A percentile compares a stretch with the other conserved stretches of the same genome.
Conservation (phyloP, 2,113 vertebrate genomes). For the Microcebus jonahi region DNA sequence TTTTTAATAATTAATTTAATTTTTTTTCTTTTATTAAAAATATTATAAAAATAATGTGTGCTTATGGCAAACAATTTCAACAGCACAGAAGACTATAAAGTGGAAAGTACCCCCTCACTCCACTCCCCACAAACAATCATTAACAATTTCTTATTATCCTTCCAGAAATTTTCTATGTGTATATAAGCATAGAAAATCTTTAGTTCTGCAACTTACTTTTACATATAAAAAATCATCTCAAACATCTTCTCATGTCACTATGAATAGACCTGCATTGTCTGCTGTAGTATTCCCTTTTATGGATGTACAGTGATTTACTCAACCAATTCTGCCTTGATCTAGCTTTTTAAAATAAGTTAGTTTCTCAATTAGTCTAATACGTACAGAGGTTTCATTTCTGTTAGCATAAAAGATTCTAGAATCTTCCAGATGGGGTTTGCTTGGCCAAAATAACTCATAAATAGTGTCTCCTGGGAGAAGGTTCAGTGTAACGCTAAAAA, state of each 20-base stretch:
- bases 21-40: not conserved
- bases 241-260: not conserved
- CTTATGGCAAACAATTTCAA: not conserved
- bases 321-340: not conserved
- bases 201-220: not conserved
- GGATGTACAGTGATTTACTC: not conserved
- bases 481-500: not conserved
- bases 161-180: not conserved
- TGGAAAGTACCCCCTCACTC: not conserved
- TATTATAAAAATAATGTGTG: not conserved
- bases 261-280: not conserved
- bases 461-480: not conserved
- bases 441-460: not conserved
- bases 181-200: not conserved
- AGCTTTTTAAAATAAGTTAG: not conserved
- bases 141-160: not conserved
- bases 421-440: constrained; percentile 33
- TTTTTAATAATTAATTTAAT: not conserved
- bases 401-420: not conserved
- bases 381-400: not conserved
- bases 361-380: not conserved
- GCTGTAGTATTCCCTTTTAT: not conserved
- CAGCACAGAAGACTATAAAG: not conserved
- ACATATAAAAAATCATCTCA: not conserved
- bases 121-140: not conserved